Evolutionary conservation across 37 sponge, comb jelly and placozoan species (phyloP), one percentile per base, ranked within the genome.

Genomic region (Beroe ovata): DNA sequence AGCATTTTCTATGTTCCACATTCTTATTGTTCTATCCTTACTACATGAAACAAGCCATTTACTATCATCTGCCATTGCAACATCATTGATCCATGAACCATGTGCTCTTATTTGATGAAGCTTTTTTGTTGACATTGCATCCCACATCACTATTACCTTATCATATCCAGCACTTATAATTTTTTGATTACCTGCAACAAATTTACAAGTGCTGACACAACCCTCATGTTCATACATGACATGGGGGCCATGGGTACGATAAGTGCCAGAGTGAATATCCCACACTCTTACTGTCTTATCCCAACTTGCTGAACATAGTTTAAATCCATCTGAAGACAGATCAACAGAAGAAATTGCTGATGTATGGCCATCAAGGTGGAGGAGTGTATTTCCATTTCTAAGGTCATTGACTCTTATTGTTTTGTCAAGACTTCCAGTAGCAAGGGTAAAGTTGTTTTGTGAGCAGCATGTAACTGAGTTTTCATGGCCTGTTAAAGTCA

Each of bases 191-290:
- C 95, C 94, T 3, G 28, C 58, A 14, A 93, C 92, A 64, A 92
- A 94, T 41, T 42, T 39, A 91, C 97, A 95, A 35, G 77, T 63
- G 64, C 95, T 96, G 60, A 96, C 93, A 91, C 92, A 94, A n/a
- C 97, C 97, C 41, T 94, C 93, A 89, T 96, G 97, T 28, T 89
- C 89, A 19, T 64, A 30, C 38, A 96, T 89, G 29, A 90, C 72
- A 40, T 60, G 42, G n/a, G 93, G 93, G 34, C 95, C 95, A 32
- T 90, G 60, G 36, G 88, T 64, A 71, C 93, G 47, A 20, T 91
- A 60, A 21, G 90, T 60, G 39, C 41, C 60, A 6, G 77, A 64
- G 14, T 88, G 62, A 30, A 90, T 28, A 62, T 95, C 95, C 96
- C 96, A 96, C 23, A 91, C 88, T 22, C 91, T 60, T 1, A 94